phyloP scores from a whole-genome alignment of 2,797 vertebrate species.

The Pteronotus mesoamericanus region DNA sequence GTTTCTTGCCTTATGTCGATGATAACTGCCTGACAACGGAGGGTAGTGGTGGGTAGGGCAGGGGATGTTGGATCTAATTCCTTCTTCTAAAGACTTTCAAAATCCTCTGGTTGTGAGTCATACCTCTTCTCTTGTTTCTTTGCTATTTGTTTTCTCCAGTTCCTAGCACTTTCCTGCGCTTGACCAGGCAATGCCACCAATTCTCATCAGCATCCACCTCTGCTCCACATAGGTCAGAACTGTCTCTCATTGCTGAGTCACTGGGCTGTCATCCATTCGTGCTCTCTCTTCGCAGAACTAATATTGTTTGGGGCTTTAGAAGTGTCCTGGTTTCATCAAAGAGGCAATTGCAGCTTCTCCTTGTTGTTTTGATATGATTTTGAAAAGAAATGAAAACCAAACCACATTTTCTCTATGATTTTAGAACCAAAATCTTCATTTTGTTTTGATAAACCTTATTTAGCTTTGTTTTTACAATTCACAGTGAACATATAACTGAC shows the following conservation, averaged over 20 bases:
- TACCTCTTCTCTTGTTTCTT: background rate
- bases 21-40: background rate
- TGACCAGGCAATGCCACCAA: background rate
- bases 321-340: background rate
- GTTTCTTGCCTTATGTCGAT: background rate
- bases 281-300: background rate
- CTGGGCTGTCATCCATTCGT: background rate
- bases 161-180: background rate
- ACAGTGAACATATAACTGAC: background rate
- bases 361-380: background rate
- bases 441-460: conserved; percentile 45
- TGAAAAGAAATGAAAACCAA: background rate
- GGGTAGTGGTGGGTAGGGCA: background rate
- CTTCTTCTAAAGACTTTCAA: background rate
- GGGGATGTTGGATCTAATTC: background rate
- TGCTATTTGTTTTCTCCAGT: background rate
- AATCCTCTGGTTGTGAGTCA: background rate
- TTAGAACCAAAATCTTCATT: conserved; percentile 3
- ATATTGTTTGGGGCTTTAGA: background rate
- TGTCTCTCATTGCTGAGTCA: background rate
- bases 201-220: background rate
- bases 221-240: no score
- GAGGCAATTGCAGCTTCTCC: background rate
- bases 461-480: no score
- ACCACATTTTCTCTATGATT: background rate